A percentile compares a stretch with the other conserved stretches of the same genome.
phyloP scores from a whole-genome alignment of 2,113 vertebrate genomes.

The Tapirus terrestris region DNA sequence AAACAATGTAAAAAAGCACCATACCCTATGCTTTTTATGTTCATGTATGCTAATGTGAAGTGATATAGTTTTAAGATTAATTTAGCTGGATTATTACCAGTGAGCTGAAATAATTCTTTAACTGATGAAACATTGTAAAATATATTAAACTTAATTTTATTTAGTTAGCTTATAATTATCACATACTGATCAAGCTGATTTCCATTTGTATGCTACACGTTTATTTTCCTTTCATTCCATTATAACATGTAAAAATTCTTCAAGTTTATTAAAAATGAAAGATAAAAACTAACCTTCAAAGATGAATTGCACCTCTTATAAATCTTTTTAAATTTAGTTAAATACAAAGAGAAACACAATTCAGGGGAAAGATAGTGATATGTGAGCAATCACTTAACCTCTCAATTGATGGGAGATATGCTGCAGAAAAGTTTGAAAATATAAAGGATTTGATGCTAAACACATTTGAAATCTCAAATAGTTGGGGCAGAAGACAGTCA shows the following conservation, averaged over 20 bases:
- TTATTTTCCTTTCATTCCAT: conserved; percentile 24
- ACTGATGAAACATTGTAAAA: background rate
- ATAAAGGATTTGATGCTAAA: background rate
- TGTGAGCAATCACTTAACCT: background rate
- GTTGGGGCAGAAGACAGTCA: background rate
- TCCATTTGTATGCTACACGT: background rate
- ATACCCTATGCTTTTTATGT: background rate
- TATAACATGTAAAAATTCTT: conserved; percentile 5
- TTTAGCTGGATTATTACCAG: background rate
- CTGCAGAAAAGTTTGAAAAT: background rate
- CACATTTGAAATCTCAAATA: background rate
- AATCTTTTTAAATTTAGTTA: conserved; percentile 4
- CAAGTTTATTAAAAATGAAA: conserved; percentile 19
- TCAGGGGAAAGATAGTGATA: background rate
- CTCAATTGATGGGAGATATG: background rate
- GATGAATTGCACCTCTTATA: background rate
- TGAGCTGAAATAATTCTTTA: background rate
- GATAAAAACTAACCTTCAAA: background rate
- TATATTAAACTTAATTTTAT: background rate
- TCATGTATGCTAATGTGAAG: background rate
- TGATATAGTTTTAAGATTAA: background rate
- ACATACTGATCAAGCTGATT: background rate
- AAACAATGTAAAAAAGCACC: background rate
- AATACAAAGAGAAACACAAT: background rate
- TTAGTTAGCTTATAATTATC: conserved; percentile 5